Base-by-base conservation (phyloP, 2,797 vertebrate genomes). In the Lithobates sylvaticus region DNA sequence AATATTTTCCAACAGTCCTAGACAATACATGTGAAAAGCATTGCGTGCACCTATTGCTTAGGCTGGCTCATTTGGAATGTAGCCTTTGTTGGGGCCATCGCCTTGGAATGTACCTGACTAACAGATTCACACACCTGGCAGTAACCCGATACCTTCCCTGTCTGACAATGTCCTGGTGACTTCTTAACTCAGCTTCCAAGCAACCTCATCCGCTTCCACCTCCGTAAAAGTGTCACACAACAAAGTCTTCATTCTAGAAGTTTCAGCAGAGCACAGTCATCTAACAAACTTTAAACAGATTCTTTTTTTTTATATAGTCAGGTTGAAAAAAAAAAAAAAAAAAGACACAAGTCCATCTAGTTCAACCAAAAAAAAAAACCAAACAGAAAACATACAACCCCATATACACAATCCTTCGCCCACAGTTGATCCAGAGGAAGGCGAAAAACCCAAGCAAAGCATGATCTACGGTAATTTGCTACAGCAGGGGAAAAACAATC, bases 11-110 rank as follows among this genome's bases (percentile, higher is more conserved):
- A 61, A 50, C 29, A 72, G 23, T 58, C n/a, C 32, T 21, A 72
- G 69, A 81, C 69, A 81, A 72, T 90, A 89, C 89, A 92, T 89
- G 89, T 91, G 90, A 90, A 90, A 89, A 90, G 89, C 90, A 36
- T 93, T 79, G 81, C 89, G 91, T 92, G 91, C 89, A 87, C 92
- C 88, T 88, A 90, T 90, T 89, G 89, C 72, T 50, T 32, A n/a
- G 36, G 9, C 90, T 91, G 88, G 86, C 84, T 91, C 89, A 89
- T 85, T 90, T 75, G 88, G 90, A 67, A 67, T 67, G 65, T 29
- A 29, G 65, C 65, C 10, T 67, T 67, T 67, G 65, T 67, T 67
- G 26, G n/a, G 65, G 65, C 77, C 39, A 88, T 39, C 84, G 69
- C 50, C 50, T 54, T 77, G 4, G 10, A 81, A n/a, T 86, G 78